Percentiles rank a stretch among this genome's conserved stretches.
These are phyloP conservation scores for Hiodon alosoides DNA, from an alignment of 2,113 vertebrate species.

Conservation along the genomic window DNA sequence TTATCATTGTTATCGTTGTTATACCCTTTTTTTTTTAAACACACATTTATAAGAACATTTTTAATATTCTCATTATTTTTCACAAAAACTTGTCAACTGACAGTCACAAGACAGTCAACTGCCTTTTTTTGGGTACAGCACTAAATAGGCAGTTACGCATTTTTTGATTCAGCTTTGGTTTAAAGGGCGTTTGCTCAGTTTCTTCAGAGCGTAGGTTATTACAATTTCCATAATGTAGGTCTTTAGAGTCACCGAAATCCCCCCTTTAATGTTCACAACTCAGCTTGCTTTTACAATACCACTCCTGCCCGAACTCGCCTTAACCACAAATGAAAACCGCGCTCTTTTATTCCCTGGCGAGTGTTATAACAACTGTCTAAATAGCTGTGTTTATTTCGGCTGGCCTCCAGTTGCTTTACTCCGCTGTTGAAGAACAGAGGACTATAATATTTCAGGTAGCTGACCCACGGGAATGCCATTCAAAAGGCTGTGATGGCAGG, in stretches of 20 bases:
- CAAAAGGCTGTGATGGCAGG: constrained; percentile 20
- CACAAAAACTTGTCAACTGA: neutral
- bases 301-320: constrained; percentile 28
- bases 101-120: neutral
- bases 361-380: constrained; percentile 35
- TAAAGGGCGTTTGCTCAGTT: no score
- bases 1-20: no score
- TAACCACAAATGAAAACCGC: constrained; percentile 45
- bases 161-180: no score
- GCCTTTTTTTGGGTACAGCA: no score
- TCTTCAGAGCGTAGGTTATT: no score
- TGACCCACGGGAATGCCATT: constrained; percentile 18
- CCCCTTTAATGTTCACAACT: constrained; percentile 31
- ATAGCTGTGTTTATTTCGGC: constrained; percentile 11
- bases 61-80: no score
- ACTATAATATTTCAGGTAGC: constrained; percentile 7
- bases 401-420: neutral
- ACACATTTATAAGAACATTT: no score
- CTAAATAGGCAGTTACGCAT: neutral
- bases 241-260: constrained; percentile 25
- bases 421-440: neutral
- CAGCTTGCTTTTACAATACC: constrained; percentile 34
- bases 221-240: constrained; percentile 18
- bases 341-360: constrained; percentile 40
- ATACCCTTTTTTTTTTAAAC: no score